A percentile compares a stretch with the other conserved stretches of the same genome.
These are phyloP conservation scores for Pungitius pungitius DNA, from an alignment of 2,113 vertebrate species.

Conservation along the genomic window DNA sequence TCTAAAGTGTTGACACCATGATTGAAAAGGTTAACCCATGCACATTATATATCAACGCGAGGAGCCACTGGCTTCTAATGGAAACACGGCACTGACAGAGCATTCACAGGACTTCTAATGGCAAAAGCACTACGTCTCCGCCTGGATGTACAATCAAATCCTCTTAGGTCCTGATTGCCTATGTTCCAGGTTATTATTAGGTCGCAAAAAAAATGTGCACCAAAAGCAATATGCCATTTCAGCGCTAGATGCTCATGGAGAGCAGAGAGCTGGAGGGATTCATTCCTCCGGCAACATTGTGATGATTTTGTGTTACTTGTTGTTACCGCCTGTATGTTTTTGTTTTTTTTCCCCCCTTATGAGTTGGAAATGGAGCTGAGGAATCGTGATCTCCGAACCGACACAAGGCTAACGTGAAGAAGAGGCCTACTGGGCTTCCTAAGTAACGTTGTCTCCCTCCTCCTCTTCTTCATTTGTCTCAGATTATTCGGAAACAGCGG, in stretches of 20 bases:
- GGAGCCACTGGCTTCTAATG: slow-evolving; percentile 97
- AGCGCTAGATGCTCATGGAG: slow-evolving; percentile 54
- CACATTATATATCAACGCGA: slow-evolving; percentile 99
- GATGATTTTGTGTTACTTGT: slow-evolving; percentile 62
- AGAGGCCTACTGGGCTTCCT: slow-evolving; percentile 1
- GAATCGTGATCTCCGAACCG: slow-evolving; percentile 21
- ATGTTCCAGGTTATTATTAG: slow-evolving; percentile 98
- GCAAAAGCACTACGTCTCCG: slow-evolving; percentile 94
- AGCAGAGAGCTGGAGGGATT: slow-evolving; percentile 48
- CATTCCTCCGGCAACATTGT: slow-evolving; percentile 61
- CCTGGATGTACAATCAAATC: slow-evolving; percentile 98
- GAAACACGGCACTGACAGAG: slow-evolving; percentile 96
- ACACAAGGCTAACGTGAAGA: slow-evolving; percentile 21
- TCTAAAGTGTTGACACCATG: slow-evolving; percentile 99
- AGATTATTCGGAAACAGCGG: slow-evolving; percentile 99
- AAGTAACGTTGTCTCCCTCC: slow-evolving; percentile 23
- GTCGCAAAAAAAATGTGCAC: slow-evolving; percentile 86
- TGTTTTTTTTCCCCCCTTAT: slow-evolving; percentile 2
- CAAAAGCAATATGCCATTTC: slow-evolving; percentile 74
- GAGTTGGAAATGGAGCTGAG: slow-evolving; percentile 38
- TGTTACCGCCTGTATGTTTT: slow-evolving; percentile 39
- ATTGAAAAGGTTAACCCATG: slow-evolving; percentile 99
- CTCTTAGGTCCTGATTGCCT: slow-evolving; percentile 98
- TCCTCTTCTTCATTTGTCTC: slow-evolving; percentile 25
- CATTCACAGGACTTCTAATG: slow-evolving; percentile 93